These are phyloP conservation scores for Parazoanthus swiftii DNA, from an alignment of 92 coral and sea anemone genomes.

Conservation along the genomic window DNA sequence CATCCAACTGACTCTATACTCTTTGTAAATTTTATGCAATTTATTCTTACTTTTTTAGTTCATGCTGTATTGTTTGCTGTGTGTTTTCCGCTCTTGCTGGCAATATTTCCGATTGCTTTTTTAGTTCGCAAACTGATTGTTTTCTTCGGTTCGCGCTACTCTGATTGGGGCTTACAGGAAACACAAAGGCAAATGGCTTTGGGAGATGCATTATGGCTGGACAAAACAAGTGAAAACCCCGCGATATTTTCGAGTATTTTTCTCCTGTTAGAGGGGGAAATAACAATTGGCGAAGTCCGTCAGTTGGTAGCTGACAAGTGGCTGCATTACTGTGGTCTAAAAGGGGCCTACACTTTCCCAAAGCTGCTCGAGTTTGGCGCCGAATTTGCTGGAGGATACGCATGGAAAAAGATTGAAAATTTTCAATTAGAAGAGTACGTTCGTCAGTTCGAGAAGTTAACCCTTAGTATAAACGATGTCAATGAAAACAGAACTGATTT, in stretches of 20 bases:
- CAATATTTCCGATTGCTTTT: conserved; percentile 63
- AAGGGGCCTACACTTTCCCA: conserved; percentile 46
- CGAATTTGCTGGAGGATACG: conserved; percentile 61
- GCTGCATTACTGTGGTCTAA: conserved; percentile 52
- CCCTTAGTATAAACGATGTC: conserved; percentile 11
- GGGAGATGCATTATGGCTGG: conserved; percentile 70
- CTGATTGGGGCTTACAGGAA: conserved; percentile 48
- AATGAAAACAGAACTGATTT: conserved; percentile 43
- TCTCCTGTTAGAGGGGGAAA: conserved; percentile 69
- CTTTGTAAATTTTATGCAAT: conserved; percentile 49
- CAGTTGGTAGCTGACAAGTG: conserved; percentile 56
- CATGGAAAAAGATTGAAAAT: conserved; percentile 69
- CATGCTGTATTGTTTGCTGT: conserved; percentile 57
- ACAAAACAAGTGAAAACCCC: conserved; percentile 46
- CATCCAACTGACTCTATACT: conserved; percentile 78
- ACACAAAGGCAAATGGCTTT: conserved; percentile 60
- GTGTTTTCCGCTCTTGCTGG: conserved; percentile 45
- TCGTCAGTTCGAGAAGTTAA: conserved; percentile 36
- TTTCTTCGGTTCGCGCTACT: conserved; percentile 55
- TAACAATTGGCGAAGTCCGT: conserved; percentile 62
- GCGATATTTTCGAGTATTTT: conserved; percentile 61
- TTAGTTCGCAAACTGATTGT: conserved; percentile 51
- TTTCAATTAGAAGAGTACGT: conserved; percentile 53
- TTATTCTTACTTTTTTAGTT: conserved; percentile 43
- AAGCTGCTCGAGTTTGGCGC: conserved; percentile 65